phyloP scores from a whole-genome alignment of 2,888 invertebrate genomes.

The Hypomecis atomaria region DNA sequence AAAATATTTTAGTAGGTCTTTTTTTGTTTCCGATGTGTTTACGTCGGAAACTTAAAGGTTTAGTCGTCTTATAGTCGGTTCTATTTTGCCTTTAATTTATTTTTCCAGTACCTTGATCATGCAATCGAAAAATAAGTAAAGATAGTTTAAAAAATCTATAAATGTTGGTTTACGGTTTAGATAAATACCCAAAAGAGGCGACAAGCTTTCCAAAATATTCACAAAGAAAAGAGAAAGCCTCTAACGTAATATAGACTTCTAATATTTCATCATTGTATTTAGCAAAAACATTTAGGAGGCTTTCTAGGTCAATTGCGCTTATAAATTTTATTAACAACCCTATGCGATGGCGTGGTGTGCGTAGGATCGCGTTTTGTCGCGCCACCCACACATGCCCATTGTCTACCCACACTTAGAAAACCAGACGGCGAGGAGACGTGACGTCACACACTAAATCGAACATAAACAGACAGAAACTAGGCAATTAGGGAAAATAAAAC shows the following conservation, averaged over 20 bases:
- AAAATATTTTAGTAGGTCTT: no score
- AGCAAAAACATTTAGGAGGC: conserved; percentile 29
- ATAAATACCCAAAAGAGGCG: not conserved
- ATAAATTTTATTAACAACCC: conserved; percentile 44
- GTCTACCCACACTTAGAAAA: conserved; percentile 66
- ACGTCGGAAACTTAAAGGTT: no score
- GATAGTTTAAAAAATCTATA: no score
- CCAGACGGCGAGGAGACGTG: conserved; percentile 65
- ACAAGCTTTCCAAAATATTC: conserved; percentile 8
- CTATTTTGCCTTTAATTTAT: no score
- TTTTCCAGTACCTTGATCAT: no score
- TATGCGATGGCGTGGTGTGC: conserved; percentile 57
- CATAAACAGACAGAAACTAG: conserved; percentile 41
- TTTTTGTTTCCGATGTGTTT: no score
- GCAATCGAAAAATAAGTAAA: no score
- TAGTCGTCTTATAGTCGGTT: no score
- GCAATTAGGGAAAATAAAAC: conserved; percentile 59
- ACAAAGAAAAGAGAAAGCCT: conserved; percentile 27
- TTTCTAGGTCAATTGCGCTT: conserved; percentile 38
- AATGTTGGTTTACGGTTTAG: not conserved
- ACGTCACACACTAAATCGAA: conserved; percentile 63
- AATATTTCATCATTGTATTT: conserved; percentile 32
- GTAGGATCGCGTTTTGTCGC: conserved; percentile 74
- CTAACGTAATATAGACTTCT: conserved; percentile 20
- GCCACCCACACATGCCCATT: conserved; percentile 71